Evolutionary conservation across 2,113 vertebrate species (phyloP).

Genomic region (Urocolius indicus): DNA sequence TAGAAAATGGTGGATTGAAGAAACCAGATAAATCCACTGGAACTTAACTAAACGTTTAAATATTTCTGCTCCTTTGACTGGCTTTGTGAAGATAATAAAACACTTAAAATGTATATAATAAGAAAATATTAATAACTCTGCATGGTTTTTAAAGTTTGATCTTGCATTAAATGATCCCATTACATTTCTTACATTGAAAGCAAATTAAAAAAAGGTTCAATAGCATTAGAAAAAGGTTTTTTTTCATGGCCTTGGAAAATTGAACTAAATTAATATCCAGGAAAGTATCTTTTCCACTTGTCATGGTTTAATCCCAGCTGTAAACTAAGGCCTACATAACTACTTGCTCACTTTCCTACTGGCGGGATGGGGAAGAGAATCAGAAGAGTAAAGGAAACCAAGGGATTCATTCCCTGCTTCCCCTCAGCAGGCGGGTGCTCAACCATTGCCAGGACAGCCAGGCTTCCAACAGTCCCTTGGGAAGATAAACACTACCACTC

Average conservation of each 20-base stretch:
- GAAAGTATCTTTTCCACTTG: neutral
- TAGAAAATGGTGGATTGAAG: neutral
- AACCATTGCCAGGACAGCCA: no score
- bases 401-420: no score
- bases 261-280: neutral
- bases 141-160: constrained; percentile 38
- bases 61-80: constrained; percentile 51
- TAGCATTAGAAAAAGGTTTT: neutral
- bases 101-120: neutral
- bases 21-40: neutral
- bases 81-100: neutral
- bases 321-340: no score
- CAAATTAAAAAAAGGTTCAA: neutral
- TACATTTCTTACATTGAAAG: neutral
- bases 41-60: constrained; percentile 12
- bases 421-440: no score
- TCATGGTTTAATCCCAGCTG: no score
- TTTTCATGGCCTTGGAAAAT: neutral
- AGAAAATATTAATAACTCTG: constrained; percentile 49
- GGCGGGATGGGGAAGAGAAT: no score
- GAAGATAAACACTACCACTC: no score
- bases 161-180: constrained; percentile 21
- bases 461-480: no score
- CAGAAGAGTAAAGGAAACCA: no score
- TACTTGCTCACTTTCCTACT: no score